Conservation (phyloP, 2,797 vertebrate species). For the Rallus crepitans region DNA sequence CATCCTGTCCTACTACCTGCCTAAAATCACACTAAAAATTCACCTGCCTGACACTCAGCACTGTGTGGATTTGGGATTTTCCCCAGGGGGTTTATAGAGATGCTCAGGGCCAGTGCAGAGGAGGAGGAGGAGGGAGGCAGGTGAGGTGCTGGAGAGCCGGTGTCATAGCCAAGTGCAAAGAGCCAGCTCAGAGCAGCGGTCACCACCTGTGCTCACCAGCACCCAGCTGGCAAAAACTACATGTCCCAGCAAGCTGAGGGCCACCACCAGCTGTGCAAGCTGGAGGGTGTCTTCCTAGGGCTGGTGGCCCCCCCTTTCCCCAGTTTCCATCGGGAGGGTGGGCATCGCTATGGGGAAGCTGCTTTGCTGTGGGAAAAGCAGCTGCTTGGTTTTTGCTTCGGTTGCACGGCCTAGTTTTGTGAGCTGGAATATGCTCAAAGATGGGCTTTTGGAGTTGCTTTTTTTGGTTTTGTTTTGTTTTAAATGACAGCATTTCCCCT, state of each 20-base stretch:
- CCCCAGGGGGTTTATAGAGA: neutral
- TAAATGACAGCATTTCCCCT: conserved; percentile 68
- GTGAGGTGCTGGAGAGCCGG: neutral
- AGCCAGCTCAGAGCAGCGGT: neutral
- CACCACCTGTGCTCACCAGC: neutral
- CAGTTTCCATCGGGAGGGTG: neutral
- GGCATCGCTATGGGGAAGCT: neutral
- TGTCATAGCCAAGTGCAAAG: neutral
- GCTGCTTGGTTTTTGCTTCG: conserved; percentile 11
- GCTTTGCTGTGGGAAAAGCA: neutral
- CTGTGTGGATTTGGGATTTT: neutral
- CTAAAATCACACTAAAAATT: neutral
- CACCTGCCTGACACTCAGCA: neutral
- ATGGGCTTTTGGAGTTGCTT: conserved; percentile 54
- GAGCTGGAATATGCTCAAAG: conserved; percentile 48
- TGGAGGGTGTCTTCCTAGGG: neutral
- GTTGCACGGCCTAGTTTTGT: conserved; percentile 44
- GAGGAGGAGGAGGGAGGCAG: neutral
- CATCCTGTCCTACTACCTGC: neutral
- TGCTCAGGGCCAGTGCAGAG: neutral
- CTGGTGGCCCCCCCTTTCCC: neutral
- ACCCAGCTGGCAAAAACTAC: neutral
- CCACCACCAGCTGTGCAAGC: neutral
- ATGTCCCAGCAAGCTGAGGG: neutral
- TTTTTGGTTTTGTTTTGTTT: conserved; percentile 71